Base-by-base conservation (phyloP, 2,888 invertebrate genomes). In the Ligdia adustata region DNA sequence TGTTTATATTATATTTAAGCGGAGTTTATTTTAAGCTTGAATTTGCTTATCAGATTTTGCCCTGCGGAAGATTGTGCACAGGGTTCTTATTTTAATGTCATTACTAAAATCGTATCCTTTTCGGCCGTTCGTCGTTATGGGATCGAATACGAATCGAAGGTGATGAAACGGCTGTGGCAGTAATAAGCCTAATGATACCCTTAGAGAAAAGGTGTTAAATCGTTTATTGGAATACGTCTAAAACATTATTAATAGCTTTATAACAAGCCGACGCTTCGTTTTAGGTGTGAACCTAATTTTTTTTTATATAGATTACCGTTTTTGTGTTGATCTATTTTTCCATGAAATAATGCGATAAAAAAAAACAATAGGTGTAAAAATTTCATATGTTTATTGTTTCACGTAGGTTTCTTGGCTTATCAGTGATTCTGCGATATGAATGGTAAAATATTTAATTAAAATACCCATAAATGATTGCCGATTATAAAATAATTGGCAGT, bases 161-260 rank as follows among this genome's bases (percentile, higher is more conserved):
- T 62, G 56, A 67, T 61, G 60, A 38, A 12, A 37, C 4, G 28
- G 29, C 13, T 65, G 67, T 61, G 62, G 72, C 78, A 81, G 83
- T 86, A 86, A 88, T 79, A 64, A 76, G 62, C 75, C 76, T 89
- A 89, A 89, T 89, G 82, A 89, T 88, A 89, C 80, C 81, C 80
- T 73, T 64, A 82, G 69, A 77, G 82, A 82, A 89, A 89, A 89
- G 88, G 90, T 89, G 89, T 89, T 87, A 89, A 87, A 89, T 82
- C 83, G 79, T 86, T 88, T 88, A 90, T 89, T 87, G 88, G 86
- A 88, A 86, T 82, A 76, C 80, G 74, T 81, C 82, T 77, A 79
- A 81, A 84, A 76, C 67, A 72, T 75, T 85, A 87, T 89, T 88
- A 85, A 90, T 89, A 82, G 85, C 82, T 79, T 88, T 90, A 82